Base-by-base conservation (phyloP, 2,113 vertebrate genomes). In the Pleuronectes platessa region DNA sequence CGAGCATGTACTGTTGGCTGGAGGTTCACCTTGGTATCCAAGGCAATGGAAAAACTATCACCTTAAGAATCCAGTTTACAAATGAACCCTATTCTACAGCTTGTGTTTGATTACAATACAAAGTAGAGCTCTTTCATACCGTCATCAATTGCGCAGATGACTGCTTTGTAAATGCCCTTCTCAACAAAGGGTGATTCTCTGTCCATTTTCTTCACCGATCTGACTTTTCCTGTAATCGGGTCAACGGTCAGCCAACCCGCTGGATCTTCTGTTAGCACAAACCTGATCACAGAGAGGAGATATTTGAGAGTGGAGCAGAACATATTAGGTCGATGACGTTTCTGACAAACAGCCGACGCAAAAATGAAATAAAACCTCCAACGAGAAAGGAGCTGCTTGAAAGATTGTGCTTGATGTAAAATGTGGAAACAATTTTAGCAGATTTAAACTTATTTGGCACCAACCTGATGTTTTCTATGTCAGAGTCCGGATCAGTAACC, bases 171-270 rank as follows among this genome's bases (percentile, higher is more conserved):
- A 55, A 88, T 37, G 37, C 63, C 88, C 0, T 90, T 5, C 0
- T 89, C 78, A 13, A 96, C 92, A 27, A 80, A 76, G 0, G 87
- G 79, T 1, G 95, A 96, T 72, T 97, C 96, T 42, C 89, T 83
- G 85, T 96, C 95, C 81, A 95, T 86, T 45, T 72, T 93, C 82
- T 92, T 66, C 9, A 13, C 13, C 20, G 94, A 53, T 61, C 27
- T 93, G 5, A 97, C 45, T 3, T 31, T 20, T 47, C 96, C 96
- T 0, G 95, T 95, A 66, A 83, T 88, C 21, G 83, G 53, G 68
- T 96, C 92, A 37, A 96, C 26, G 0, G 18, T 79, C 53, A 96
- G 70, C 95, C 95, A 96, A 0, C 64, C 49, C 6, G 88, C 95
- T 4, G 91, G 93, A 72, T 97, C 96, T 0, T 79, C 14, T 20